Evolutionary conservation across 2,888 invertebrate genomes (phyloP).

Genomic region (Lymantria dispar): DNA sequence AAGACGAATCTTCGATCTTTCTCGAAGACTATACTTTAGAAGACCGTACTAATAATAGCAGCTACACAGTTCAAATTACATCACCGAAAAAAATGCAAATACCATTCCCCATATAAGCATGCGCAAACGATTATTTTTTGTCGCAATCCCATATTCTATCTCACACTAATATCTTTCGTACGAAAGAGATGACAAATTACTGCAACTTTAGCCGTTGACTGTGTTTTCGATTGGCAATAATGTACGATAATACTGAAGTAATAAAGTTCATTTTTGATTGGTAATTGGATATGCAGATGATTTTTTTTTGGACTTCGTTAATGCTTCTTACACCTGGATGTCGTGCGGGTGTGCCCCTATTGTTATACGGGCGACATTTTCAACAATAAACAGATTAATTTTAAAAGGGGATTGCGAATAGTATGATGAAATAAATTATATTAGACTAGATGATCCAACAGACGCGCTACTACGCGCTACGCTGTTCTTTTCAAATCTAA

Average conservation of each 20-base stretch:
- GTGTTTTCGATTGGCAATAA: background rate
- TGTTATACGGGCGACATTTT: constrained; percentile 26
- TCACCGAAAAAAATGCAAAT: constrained; percentile 27
- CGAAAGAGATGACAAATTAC: constrained; percentile 14
- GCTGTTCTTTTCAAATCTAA: too few relatives aligned
- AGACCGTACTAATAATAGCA: background rate
- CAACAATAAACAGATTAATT: constrained; percentile 29
- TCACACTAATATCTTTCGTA: constrained; percentile 3
- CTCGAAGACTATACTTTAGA: background rate
- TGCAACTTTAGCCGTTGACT: background rate
- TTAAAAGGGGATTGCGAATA: constrained; percentile 3
- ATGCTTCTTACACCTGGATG: constrained; percentile 30
- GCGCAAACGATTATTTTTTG: constrained; percentile 35
- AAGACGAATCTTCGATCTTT: background rate
- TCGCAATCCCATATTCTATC: constrained; percentile 21
- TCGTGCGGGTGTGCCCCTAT: constrained; percentile 21
- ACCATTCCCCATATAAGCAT: constrained; percentile 16
- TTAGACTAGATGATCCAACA: too few relatives aligned
- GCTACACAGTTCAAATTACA: constrained; percentile 4
- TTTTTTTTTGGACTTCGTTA: constrained; percentile 15
- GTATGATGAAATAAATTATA: constrained; percentile 1
- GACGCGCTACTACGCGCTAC: too few relatives aligned
- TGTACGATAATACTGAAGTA: background rate
- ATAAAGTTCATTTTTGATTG: constrained; percentile 13
- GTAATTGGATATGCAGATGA: constrained; percentile 25